phyloP scores from a whole-genome alignment of 2,797 vertebrate genomes.

The Thamnophis elegans region DNA sequence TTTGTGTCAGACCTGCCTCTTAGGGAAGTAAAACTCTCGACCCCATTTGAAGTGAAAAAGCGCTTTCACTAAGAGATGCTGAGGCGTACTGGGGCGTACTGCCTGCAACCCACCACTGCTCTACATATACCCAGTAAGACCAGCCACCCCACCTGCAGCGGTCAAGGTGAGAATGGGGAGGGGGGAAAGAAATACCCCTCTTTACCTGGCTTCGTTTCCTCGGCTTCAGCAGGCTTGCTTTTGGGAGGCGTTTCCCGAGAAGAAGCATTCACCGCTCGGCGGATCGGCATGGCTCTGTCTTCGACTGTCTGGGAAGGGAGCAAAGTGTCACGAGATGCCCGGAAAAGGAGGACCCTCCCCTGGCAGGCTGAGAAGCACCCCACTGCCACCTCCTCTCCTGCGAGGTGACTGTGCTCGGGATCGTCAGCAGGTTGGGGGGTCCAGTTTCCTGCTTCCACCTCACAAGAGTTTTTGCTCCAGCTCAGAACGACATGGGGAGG shows the following conservation, averaged over 20 bases:
- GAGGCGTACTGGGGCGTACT: background rate
- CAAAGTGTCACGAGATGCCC: conserved; percentile 32
- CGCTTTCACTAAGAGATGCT: background rate
- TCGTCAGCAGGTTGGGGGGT: conserved; percentile 25
- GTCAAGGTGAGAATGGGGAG: background rate
- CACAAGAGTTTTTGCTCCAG: conserved; percentile 17
- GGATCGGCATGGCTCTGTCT: conserved; percentile 88
- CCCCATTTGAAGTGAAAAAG: background rate
- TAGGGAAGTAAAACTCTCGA: background rate
- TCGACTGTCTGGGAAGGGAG: conserved; percentile 63
- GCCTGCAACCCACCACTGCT: too few species aligned
- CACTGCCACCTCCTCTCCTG: background rate
- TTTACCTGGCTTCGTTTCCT: conserved; percentile 72
- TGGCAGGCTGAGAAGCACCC: conserved; percentile 30
- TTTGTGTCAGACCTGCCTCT: background rate
- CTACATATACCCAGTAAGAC: background rate
- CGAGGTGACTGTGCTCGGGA: conserved; percentile 42
- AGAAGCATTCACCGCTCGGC: conserved; percentile 83
- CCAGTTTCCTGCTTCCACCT: conserved; percentile 36
- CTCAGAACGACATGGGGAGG: conserved; percentile 42
- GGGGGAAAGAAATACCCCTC: background rate
- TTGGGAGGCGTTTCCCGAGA: conserved; percentile 86
- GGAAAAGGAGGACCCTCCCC: background rate
- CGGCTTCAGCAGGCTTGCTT: conserved; percentile 82
- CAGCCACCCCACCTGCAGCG: rapidly evolving